Base-by-base conservation (phyloP, 2,113 vertebrate genomes). In the Ranitomeya variabilis region DNA sequence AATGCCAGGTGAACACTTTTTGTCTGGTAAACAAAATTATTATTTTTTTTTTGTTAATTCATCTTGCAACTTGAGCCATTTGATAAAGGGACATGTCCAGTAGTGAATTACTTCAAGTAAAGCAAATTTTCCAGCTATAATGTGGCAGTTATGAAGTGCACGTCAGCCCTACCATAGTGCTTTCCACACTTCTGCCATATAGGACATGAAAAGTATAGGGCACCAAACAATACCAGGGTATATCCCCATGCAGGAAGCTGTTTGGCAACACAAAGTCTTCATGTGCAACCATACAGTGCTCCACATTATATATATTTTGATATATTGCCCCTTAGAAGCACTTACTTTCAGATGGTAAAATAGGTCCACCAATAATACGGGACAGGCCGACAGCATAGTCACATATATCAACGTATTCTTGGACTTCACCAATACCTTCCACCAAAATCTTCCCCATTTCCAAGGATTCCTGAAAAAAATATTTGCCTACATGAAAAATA, bases 381-480 rank as follows among this genome's bases (percentile, higher is more conserved):
- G 98, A 99, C 60, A 99, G 94, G 71, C 98, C 98, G 37, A 99
- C 97, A n/a, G 98, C 98, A 1, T 97, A 99, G 92, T 99, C 98
- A 21, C 98, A 99, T 87, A 99, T 93, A 69, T 99, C 98, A 81
- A 99, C 93, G 1, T 99, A 99, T 86, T 99, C 98, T 83, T 99
- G 98, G 89, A 99, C 97, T 92, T 99, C 98, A 16, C 98, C 98
- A 67, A 99, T 95, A 84, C 98, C 97, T 94, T 99, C 98, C 0
- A 98, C 96, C 80, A 96, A 96, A 93, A 99, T 99, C 91, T 99
- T 99, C 1, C 98, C 98, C 98, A 99, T 99, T 94, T 99, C 98
- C 86, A 99, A 91, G 66, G 98, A 97, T 54, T 99, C 96, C 97
- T 98, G 90, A 87, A 92, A 87, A 87, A 87, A 26, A 76, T 11